These are phyloP conservation scores for Patella vulgata DNA, from an alignment of 1,140 invertebrate genomes.

Conservation along the genomic window DNA sequence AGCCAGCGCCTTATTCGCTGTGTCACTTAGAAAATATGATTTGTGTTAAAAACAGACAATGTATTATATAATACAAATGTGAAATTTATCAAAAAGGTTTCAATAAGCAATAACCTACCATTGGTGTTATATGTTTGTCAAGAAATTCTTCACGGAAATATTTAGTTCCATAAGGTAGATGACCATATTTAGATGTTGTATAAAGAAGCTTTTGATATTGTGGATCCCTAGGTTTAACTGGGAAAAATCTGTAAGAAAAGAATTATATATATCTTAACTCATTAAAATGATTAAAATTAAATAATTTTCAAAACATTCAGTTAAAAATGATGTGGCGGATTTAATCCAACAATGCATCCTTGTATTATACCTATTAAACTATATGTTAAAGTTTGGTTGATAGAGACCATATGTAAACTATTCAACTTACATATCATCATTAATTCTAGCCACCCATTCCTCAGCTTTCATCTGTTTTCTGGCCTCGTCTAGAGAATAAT, in stretches of 20 bases:
- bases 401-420: too few relatives aligned
- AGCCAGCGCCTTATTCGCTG: too few relatives aligned
- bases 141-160: conserved; percentile 61
- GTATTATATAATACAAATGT: too few relatives aligned
- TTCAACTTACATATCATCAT: conserved; percentile 65
- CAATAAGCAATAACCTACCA: conserved; percentile 49
- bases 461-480: conserved; percentile 58
- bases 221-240: conserved; percentile 45
- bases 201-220: conserved; percentile 60
- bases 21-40: too few relatives aligned
- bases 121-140: conserved; percentile 45
- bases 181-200: conserved; percentile 59
- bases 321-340: too few relatives aligned
- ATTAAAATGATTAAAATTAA: too few relatives aligned
- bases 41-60: too few relatives aligned
- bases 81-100: not conserved
- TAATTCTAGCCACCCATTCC: conserved; percentile 63
- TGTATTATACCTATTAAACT: too few relatives aligned
- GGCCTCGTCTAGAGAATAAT: conserved; percentile 60
- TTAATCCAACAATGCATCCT: too few relatives aligned
- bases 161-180: conserved; percentile 60
- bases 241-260: conserved; percentile 56
- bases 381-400: too few relatives aligned
- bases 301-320: too few relatives aligned
- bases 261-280: not conserved